Evolutionary conservation across 2,113 vertebrate species (phyloP).

Genomic region (Trematomus loennbergii): DNA sequence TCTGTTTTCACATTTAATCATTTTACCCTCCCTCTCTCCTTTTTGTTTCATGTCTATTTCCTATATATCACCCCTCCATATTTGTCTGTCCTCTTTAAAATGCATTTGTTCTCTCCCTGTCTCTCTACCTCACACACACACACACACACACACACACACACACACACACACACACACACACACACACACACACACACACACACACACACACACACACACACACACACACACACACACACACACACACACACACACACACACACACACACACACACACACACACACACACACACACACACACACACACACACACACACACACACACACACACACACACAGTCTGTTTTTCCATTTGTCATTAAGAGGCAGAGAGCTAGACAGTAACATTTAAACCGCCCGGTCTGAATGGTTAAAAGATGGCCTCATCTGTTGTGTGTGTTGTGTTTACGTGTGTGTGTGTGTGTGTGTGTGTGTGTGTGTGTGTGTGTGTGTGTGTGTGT

Average conservation of each 20-base stretch:
- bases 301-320: slow-evolving; percentile 42
- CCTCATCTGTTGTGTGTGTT: slow-evolving; percentile 60
- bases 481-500: too few relatives aligned
- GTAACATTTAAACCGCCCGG: slow-evolving; percentile 72
- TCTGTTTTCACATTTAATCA: slow-evolving; percentile 13
- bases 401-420: slow-evolving; percentile 75
- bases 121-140: slow-evolving; percentile 27
- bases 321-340: slow-evolving; percentile 21
- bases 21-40: neutral
- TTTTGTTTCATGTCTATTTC: slow-evolving; percentile 48
- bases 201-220: too few relatives aligned
- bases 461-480: slow-evolving; percentile 35
- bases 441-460: neutral
- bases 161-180: too few relatives aligned
- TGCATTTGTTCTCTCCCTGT: slow-evolving; percentile 33
- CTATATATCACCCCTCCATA: slow-evolving; percentile 32
- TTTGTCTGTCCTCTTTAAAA: slow-evolving; percentile 40
- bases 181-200: too few relatives aligned
- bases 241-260: slow-evolving; percentile 31
- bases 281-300: slow-evolving; percentile 26
- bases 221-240: slow-evolving; percentile 8
- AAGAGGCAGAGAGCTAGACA: slow-evolving; percentile 61
- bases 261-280: slow-evolving; percentile 46
- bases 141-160: too few relatives aligned
- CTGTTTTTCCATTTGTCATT: slow-evolving; percentile 73